A percentile compares a stretch with the other conserved stretches of the same genome.
These are phyloP conservation scores for Saccostrea glomerata DNA, from an alignment of 1,140 invertebrate genomes.

Conservation along the genomic window DNA sequence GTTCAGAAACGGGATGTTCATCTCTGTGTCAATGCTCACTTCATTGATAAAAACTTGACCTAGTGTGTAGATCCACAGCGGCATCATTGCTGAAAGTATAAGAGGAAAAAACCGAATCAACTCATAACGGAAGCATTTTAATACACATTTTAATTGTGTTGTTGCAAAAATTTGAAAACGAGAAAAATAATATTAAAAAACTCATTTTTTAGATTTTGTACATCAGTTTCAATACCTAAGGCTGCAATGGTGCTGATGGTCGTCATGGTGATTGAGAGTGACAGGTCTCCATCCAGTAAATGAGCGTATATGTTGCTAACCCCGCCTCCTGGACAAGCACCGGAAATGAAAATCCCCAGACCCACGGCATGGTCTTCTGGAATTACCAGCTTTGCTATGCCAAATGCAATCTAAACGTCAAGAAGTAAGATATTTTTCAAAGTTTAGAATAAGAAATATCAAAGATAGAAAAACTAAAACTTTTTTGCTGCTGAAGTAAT, in stretches of 20 bases:
- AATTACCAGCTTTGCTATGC: constrained; percentile 59
- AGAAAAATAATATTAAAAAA: background rate
- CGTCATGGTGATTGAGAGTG: constrained; percentile 80
- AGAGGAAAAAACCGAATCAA: background rate
- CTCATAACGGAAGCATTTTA: no score
- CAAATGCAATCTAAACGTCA: constrained; percentile 68
- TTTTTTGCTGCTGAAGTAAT: no score
- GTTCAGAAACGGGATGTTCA: constrained; percentile 88
- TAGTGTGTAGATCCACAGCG: constrained; percentile 96
- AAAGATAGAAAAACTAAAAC: no score
- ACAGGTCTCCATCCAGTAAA: constrained; percentile 80
- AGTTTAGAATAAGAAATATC: background rate
- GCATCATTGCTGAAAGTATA: constrained; percentile 89
- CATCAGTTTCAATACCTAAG: constrained; percentile 61
- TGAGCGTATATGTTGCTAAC: constrained; percentile 80
- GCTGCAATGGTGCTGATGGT: constrained; percentile 68
- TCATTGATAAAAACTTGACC: constrained; percentile 85
- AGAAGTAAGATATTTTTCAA: background rate
- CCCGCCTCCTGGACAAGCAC: constrained; percentile 80
- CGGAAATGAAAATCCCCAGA: constrained; percentile 79
- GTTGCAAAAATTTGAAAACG: background rate
- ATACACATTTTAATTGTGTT: background rate
- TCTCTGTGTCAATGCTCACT: constrained; percentile 76
- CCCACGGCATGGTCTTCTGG: constrained; percentile 66
- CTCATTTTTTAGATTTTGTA: background rate